Base-by-base conservation (phyloP, 2,888 invertebrate genomes). In the Cephus pulcher region DNA sequence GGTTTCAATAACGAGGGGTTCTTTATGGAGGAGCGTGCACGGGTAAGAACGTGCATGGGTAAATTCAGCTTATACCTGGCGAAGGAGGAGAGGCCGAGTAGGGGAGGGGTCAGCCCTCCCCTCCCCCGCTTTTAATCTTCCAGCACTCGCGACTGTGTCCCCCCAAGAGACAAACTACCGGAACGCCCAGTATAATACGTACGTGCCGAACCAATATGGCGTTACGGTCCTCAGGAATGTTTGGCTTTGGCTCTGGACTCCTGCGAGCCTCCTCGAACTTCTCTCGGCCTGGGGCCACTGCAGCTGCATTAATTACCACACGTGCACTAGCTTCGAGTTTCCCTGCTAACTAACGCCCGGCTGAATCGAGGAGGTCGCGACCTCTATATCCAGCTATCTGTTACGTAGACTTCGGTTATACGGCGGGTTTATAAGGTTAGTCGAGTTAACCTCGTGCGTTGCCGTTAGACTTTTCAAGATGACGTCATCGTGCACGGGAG, bases 251-350 rank as follows among this genome's bases (percentile, higher is more conserved):
- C 81, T 79, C 76, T 11, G 81, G 79, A 73, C 79, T 76, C 80
- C 76, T 33, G 76, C 70, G 76, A 34, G 77, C 79, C 77, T 80
- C 79, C 78, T 33, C 40, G 40, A 70, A 70, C 82, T 84, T 83
- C 84, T 83, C 84, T 83, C 83, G 81, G 84, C 82, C 79, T 79
- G 81, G 83, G 80, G 81, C 79, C 82, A 79, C 79, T 84, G 83
- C 84, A 82, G 82, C 82, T 75, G 81, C 83, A 84, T 84, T 84
- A 84, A 84, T 84, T 84, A 83, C 83, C 82, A 80, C 82, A 78
- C 78, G 81, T 77, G 79, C 79, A 76, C 73, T 30, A 30, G 32
- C 70, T 33, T 33, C 32, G 70, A 70, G 70, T 30, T 15, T 30
- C 70, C 12, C 15, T 32, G 32, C 70, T 70, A 70, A 70, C 70